A percentile compares a stretch with the other conserved stretches of the same genome.
phyloP scores from a whole-genome alignment of 2,888 invertebrate species.

The Philopedon plagiatum region DNA sequence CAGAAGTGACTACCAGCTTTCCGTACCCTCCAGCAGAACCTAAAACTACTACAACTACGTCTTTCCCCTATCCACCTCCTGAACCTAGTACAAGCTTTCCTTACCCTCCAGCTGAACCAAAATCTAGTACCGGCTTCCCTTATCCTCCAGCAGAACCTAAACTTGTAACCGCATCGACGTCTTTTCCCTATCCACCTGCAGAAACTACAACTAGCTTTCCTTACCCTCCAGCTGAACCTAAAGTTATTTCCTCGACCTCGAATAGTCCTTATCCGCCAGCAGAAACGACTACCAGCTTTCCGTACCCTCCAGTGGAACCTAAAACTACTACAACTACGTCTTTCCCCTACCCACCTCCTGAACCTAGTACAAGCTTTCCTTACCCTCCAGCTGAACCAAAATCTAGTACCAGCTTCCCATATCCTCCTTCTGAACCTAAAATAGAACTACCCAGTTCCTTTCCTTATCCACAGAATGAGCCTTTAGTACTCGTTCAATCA shows the following conservation, averaged over 20 bases:
- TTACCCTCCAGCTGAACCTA: slow-evolving; percentile 29
- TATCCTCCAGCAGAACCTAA: slow-evolving; percentile 12
- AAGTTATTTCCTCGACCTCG: background rate
- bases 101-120: slow-evolving; percentile 16
- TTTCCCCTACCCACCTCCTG: slow-evolving; percentile 11
- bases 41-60: background rate
- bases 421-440: slow-evolving; percentile 12
- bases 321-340: background rate
- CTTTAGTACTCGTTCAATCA: slow-evolving; percentile 11
- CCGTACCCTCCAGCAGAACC: slow-evolving; percentile 40
- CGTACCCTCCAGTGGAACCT: slow-evolving; percentile 37
- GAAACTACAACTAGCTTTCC: slow-evolving; percentile 17
- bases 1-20: slow-evolving; percentile 27
- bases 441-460: background rate
- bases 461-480: background rate
- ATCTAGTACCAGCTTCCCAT: slow-evolving; percentile 4
- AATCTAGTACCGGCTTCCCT: slow-evolving; percentile 11
- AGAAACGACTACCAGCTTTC: slow-evolving; percentile 18
- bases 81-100: slow-evolving; percentile 4
- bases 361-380: slow-evolving; percentile 9
- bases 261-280: slow-evolving; percentile 37
- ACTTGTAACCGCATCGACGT: background rate
- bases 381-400: slow-evolving; percentile 32
- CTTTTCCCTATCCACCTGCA: background rate
- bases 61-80: background rate